Base-by-base conservation (phyloP, 2,797 vertebrate genomes). In the Clamator glandarius region DNA sequence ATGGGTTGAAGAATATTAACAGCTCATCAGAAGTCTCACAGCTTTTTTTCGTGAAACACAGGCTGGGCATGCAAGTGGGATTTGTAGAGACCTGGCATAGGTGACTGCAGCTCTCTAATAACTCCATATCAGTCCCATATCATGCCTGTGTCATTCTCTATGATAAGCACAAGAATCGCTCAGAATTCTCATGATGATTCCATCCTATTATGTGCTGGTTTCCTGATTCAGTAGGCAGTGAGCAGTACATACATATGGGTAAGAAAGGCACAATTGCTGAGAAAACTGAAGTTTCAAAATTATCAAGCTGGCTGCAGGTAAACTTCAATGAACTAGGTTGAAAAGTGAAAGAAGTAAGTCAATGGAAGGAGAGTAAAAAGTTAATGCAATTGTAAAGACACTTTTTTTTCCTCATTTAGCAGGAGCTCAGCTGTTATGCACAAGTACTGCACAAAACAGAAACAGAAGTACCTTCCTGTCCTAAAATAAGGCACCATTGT, bases 391-490 rank as follows among this genome's bases (percentile, higher is more conserved):
- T 88, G 51, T 67, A 73, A 84, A 91, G 91, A 1, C 23, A 36
- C 11, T 46, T 85, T 74, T 50, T 48, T 79, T n/a, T 84, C 39
- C 26, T 81, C 12, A 28, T 84, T 90, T 75, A 66, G 23, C 51
- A 67, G 12, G 19, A 80, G 16, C 29, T 62, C 57, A 89, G 18
- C 78, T 79, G n/a, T 36, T 77, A 39, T 7, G 11, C 19, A 44
- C 20, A 79, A 85, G 15, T 84, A 90, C 73, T 67, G 36, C 20
- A 83, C 23, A 58, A 86, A 90, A n/a, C 31, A 93, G 70, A 80
- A 63, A 58, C 2, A 63, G 46, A 74, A 57, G 28, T 39, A 52
- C 25, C 64, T 75, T 85, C 46, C 10, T 46, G 26, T 55, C 35
- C 51, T 81, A 31, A 85, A 91, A 80, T 21, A 80, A 90, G 54